A percentile compares a stretch with the other conserved stretches of the same genome.
Conservation (phyloP, 1,140 invertebrate species). For the Lucilia cuprina region DNA sequence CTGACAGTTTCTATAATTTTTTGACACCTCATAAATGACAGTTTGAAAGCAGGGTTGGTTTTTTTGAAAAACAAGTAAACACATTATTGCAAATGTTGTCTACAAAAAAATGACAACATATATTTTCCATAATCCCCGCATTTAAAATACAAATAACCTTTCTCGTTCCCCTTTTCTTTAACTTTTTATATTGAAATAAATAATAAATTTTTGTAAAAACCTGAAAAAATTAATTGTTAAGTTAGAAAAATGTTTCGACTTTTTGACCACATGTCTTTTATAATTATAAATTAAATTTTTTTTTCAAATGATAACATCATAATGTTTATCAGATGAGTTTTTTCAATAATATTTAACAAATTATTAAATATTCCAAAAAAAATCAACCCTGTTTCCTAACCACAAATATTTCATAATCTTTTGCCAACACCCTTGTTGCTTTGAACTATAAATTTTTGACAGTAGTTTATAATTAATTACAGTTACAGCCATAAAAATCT, state of each 20-base stretch:
- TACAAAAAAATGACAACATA: not conserved
- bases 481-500: not conserved
- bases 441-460: too few relatives aligned
- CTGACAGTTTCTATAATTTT: not conserved
- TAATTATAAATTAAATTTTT: not conserved
- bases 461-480: not conserved
- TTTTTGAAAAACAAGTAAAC: not conserved
- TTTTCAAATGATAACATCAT: not conserved
- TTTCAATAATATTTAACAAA: not conserved
- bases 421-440: too few relatives aligned
- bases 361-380: not conserved
- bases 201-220: too few relatives aligned
- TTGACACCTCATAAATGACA: conserved; percentile 23
- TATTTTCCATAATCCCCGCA: not conserved
- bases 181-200: too few relatives aligned
- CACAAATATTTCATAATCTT: not conserved
- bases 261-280: conserved; percentile 25
- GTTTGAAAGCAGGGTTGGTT: not conserved
- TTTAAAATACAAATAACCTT: not conserved
- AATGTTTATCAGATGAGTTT: not conserved
- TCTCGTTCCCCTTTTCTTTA: not conserved
- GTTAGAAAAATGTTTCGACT: not conserved
- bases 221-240: not conserved
- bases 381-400: not conserved
- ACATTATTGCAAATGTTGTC: not conserved